These are phyloP conservation scores for Prorops nasuta DNA, from an alignment of 1,140 invertebrate species.

Conservation along the genomic window DNA sequence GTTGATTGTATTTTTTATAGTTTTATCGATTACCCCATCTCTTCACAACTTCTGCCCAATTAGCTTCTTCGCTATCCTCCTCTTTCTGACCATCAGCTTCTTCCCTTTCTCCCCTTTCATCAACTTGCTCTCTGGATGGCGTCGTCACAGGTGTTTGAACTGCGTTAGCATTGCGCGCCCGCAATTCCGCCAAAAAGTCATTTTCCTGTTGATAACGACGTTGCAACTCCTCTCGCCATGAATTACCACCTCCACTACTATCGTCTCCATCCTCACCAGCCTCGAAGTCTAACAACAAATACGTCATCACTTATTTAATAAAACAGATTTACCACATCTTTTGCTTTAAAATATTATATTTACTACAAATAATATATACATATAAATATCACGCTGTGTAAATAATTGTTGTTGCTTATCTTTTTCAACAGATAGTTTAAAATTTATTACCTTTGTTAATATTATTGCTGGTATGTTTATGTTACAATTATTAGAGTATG, in stretches of 20 bases:
- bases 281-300: constrained; percentile 49
- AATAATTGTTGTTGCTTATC: no score
- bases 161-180: constrained; percentile 56
- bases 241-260: constrained; percentile 55
- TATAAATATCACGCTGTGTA: no score
- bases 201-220: constrained; percentile 65
- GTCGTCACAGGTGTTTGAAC: constrained; percentile 33
- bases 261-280: constrained; percentile 60
- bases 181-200: constrained; percentile 64
- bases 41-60: constrained; percentile 69
- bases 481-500: no score
- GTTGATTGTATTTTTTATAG: no score
- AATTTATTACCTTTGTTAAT: no score
- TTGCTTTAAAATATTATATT: background rate
- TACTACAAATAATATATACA: background rate
- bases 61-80: constrained; percentile 59
- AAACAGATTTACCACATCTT: no score
- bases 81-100: constrained; percentile 55
- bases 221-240: constrained; percentile 67
- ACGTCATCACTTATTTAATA: no score
- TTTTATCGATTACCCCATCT: constrained; percentile 71
- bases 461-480: no score
- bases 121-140: constrained; percentile 52
- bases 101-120: constrained; percentile 46
- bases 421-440: no score